These are phyloP conservation scores for Tinamus major DNA, from an alignment of 2,797 vertebrate genomes.

Conservation along the genomic window DNA sequence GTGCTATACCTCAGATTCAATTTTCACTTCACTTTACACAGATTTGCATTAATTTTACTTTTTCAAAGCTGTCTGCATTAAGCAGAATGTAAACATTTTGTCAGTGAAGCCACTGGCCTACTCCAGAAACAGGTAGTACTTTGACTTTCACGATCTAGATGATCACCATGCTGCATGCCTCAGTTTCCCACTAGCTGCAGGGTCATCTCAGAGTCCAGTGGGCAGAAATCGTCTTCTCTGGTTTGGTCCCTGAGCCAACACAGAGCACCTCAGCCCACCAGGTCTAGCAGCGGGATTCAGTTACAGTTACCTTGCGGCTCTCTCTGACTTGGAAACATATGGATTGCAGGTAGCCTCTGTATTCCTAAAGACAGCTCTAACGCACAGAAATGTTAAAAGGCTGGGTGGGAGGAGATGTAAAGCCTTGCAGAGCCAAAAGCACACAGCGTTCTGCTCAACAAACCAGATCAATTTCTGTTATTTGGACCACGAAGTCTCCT, in stretches of 20 bases:
- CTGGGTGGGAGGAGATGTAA: neutral
- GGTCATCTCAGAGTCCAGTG: neutral
- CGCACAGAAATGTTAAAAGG: neutral
- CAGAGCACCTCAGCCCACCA: neutral
- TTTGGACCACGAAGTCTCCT: neutral
- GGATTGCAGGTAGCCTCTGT: neutral
- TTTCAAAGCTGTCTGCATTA: conserved; percentile 14
- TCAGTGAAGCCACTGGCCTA: neutral
- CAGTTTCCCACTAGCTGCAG: neutral
- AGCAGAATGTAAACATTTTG: neutral
- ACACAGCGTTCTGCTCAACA: neutral
- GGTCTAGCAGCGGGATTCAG: neutral
- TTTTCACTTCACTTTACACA: conserved; percentile 5
- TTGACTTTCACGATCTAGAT: neutral
- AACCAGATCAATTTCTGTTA: neutral
- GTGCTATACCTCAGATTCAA: conserved; percentile 3
- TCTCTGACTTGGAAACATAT: neutral
- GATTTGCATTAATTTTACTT: conserved; percentile 12
- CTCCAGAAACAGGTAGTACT: neutral
- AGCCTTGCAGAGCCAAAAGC: neutral
- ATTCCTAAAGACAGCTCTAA: neutral
- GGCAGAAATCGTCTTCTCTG: neutral
- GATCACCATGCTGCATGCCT: neutral
- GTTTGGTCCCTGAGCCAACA: neutral
- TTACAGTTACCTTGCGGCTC: neutral